A percentile compares a stretch with the other conserved stretches of the same genome.
Conservation (phyloP, 2,797 vertebrate genomes). For the Gobio occitaniae region DNA sequence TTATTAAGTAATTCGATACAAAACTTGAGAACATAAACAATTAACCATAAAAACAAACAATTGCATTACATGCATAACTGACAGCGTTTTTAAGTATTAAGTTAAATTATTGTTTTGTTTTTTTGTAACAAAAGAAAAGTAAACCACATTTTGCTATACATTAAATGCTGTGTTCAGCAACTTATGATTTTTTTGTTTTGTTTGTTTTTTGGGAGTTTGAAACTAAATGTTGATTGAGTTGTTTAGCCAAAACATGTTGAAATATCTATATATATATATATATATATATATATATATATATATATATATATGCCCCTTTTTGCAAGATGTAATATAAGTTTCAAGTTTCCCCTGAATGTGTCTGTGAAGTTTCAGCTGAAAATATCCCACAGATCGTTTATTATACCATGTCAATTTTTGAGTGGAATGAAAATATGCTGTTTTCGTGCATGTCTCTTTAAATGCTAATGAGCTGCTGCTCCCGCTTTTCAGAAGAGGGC, state of each 20-base stretch:
- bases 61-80: not conserved
- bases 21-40: not conserved
- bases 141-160: too few species aligned
- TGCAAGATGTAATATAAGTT: not conserved
- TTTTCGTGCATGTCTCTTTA: not conserved
- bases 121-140: not conserved
- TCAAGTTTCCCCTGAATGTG: not conserved
- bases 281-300: not conserved
- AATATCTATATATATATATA: not conserved
- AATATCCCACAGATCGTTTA: not conserved
- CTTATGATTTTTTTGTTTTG: too few species aligned
- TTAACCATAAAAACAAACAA: not conserved
- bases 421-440: not conserved
- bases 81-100: not conserved
- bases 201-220: too few species aligned
- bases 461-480: not conserved
- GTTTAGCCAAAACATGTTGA: too few species aligned
- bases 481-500: too few species aligned
- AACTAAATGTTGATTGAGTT: too few species aligned
- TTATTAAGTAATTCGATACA: not conserved
- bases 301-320: not conserved
- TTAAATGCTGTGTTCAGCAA: too few species aligned
- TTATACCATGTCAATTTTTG: not conserved
- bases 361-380: not conserved
- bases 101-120: not conserved